A percentile compares a stretch with the other conserved stretches of the same genome.
These are phyloP conservation scores for Drosophila planitibia DNA, from an alignment of 2,888 invertebrate genomes.

Conservation along the genomic window DNA sequence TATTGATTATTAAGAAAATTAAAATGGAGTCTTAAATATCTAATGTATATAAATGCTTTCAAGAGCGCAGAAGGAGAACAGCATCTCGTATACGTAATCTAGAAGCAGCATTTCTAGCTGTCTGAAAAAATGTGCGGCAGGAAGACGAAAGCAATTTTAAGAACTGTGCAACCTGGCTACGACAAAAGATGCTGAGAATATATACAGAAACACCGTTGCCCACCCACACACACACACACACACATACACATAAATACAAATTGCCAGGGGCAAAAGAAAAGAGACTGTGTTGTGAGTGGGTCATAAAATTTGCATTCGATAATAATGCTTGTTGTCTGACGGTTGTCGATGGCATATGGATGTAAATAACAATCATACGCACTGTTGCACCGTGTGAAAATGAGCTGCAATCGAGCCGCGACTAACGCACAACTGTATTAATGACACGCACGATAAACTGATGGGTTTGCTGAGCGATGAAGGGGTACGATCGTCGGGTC, in stretches of 20 bases:
- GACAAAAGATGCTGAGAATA: constrained; percentile 10
- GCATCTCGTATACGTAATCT: neutral
- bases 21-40: too few species aligned
- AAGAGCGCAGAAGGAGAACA: neutral
- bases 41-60: neutral
- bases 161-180: neutral
- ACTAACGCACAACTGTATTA: constrained; percentile 69
- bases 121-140: neutral
- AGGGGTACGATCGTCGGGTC: neutral
- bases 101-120: neutral
- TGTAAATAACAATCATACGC: constrained; percentile 82
- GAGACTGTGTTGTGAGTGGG: constrained; percentile 19
- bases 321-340: constrained; percentile 65
- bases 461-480: neutral
- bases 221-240: constrained; percentile 10
- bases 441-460: constrained; percentile 48
- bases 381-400: constrained; percentile 69
- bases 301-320: constrained; percentile 78
- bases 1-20: neutral
- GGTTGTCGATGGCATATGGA: constrained; percentile 60
- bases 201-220: constrained; percentile 5
- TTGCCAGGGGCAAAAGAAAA: constrained; percentile 22
- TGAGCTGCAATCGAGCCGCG: constrained; percentile 55
- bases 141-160: neutral
- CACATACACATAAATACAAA: constrained; percentile 26